Evolutionary conservation across 1,140 invertebrate genomes (phyloP), one percentile per base, ranked within the genome.

Genomic region (Drosophila micromelanica): DNA sequence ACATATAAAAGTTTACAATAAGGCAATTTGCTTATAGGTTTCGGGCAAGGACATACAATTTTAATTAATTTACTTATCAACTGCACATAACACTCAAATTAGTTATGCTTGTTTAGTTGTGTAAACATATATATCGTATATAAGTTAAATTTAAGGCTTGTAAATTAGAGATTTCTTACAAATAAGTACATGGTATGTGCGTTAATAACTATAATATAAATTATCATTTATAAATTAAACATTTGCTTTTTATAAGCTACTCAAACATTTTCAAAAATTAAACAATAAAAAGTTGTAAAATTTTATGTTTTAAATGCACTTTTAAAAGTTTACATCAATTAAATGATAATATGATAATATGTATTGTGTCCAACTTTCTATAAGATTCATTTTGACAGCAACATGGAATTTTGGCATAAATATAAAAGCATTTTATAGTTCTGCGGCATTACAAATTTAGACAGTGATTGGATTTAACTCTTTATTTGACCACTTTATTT

Each of bases 1-100:
- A 79, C 76, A 78, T 82, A 79, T 55, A 60, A 85, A 84, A 72
- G 51, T 84, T 67, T 84, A 84, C 80, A 84, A 76, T 84, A 84
- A 84, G 76, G 80, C 80, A 70, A 73, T 76, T 68, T 68, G 35
- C 46, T 74, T 63, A 38, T 46, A 13, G 43, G 42, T 62, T 78
- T 57, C 75, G 73, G 48, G 49, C 42, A 37, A 46, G 49, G 35
- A 65, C 59, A 72, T 73, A 64, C 11, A 68, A 52, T 70, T 63
- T 63, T 67, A 59, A 73, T 61, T 45, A 40, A 20, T n/a, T 30
- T n/a, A 15, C 20, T 43, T 52, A 51, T 49, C 13, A 64, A 69
- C 27, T 32, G 13, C 42, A 56, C 40, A 52, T 32, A 38, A 13
- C 48, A n/a, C 20, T 59, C 11, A 59, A 13, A 40, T 45, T 3